Percentiles rank a stretch among this genome's conserved stretches.
phyloP scores from a whole-genome alignment of 53 echinoderm and acorn worm genomes.

The Temnopleurus reevesii region DNA sequence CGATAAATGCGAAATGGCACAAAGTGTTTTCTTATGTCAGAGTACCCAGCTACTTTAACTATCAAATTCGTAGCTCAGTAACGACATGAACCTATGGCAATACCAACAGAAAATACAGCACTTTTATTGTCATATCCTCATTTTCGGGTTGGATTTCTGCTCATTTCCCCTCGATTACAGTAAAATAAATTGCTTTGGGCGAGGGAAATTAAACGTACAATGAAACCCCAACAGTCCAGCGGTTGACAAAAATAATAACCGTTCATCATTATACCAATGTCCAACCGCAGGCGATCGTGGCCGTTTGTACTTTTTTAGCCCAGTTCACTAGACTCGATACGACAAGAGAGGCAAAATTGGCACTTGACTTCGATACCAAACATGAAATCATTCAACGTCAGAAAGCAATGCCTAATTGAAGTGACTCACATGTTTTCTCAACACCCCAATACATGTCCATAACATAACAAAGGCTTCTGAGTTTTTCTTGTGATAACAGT shows the following conservation, averaged over 20 bases:
- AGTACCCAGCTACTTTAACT: too few relatives aligned
- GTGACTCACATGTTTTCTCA: slow-evolving; percentile 43
- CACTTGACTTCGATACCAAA: slow-evolving; percentile 37
- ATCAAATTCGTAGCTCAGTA: too few relatives aligned
- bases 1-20: too few relatives aligned
- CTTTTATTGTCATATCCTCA: too few relatives aligned
- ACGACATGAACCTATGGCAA: too few relatives aligned
- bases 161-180: background rate
- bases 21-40: too few relatives aligned
- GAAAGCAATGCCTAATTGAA: slow-evolving; percentile 3
- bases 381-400: slow-evolving; percentile 29
- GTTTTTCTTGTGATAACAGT: background rate
- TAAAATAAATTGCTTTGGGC: background rate
- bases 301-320: slow-evolving; percentile 10
- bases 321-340: slow-evolving; percentile 12
- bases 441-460: slow-evolving; percentile 18
- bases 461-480: slow-evolving; percentile 17
- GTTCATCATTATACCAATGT: background rate
- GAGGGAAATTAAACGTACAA: background rate
- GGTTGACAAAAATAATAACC: slow-evolving; percentile 8
- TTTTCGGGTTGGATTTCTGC: background rate
- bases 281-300: slow-evolving; percentile 15
- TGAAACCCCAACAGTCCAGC: background rate
- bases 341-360: background rate
- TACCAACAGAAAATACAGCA: too few relatives aligned